These are phyloP conservation scores for Mus spretus DNA, from an alignment of 2,797 vertebrate species.

Conservation along the genomic window DNA sequence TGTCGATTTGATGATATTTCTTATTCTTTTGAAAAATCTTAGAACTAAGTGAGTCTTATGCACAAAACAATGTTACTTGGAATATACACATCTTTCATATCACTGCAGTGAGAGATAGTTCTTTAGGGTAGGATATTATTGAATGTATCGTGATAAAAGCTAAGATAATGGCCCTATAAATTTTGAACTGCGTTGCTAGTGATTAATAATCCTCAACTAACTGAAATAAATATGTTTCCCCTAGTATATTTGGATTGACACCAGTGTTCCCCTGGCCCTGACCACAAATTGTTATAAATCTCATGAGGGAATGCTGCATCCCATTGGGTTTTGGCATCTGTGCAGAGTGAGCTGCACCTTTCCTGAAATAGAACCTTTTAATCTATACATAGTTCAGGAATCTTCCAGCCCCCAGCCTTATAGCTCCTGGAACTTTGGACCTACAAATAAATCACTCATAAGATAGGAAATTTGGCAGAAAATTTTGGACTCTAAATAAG, in stretches of 20 bases:
- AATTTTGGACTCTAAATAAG: slow-evolving; percentile 68
- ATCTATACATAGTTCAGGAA: slow-evolving; percentile 62
- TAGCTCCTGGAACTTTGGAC: slow-evolving; percentile 56
- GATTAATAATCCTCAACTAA: slow-evolving; percentile 25
- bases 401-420: slow-evolving; percentile 58
- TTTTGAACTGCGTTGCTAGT: slow-evolving; percentile 29
- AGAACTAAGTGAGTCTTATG: slow-evolving; percentile 22
- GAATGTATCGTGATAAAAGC: slow-evolving; percentile 65
- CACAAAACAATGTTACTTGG: slow-evolving; percentile 19
- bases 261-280: background rate
- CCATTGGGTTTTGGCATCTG: slow-evolving; percentile 1
- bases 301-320: background rate
- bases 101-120: background rate
- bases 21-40: background rate
- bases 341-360: background rate
- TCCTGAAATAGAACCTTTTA: slow-evolving; percentile 69
- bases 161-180: background rate
- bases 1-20: slow-evolving; percentile 19
- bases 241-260: background rate
- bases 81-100: background rate
- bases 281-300: background rate
- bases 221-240: slow-evolving; percentile 66
- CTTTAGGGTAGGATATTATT: slow-evolving; percentile 12
- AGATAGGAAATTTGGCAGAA: slow-evolving; percentile 79
- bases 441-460: slow-evolving; percentile 74